Evolutionary conservation across 2,113 vertebrate genomes (phyloP), one percentile per base, ranked within the genome.

Genomic region (Pseudonaja textilis): DNA sequence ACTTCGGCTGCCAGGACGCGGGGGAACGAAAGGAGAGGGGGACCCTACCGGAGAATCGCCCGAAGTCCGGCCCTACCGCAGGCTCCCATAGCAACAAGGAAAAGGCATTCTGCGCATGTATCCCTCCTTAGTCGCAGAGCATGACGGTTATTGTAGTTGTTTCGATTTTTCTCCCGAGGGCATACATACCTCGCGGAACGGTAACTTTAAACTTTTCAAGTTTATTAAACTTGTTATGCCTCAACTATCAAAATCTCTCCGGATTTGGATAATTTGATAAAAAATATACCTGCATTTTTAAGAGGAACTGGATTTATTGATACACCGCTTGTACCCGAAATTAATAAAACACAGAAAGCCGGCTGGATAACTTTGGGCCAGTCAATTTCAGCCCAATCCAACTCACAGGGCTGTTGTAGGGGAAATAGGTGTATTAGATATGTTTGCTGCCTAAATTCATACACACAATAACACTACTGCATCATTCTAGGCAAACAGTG

Each of bases 11-110:
- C 34, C 16, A 18, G 10, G 47, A 26, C 56, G 18, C n/a, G 22
- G 61, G 1, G 45, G 50, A 12, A 39, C 5, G 7, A 52, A 81
- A 54, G 11, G 39, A 56, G 42, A 29, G 47, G 8, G 8, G 1
- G 10, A 22, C 88, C 64, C 87, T 9, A 90, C 34, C 16, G 42
- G 55, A 22, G 0, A 18, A 54, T 57, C n/a, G 22, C 23, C 29
- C 89, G 6, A 11, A 23, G 4, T 45, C 57, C 59, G 14, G 9
- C 39, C 81, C 89, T 0, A 29, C 54, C 16, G 5, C 8, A 25
- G 5, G 45, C 8, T 74, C 11, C 94, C 89, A 91, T 90, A 86
- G 92, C 91, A 92, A 94, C 93, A 59, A 20, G 69, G 52, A 26
- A 25, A 12, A 3, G 0, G 16, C 4, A 0, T 25, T 3, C 1